Base-by-base conservation (phyloP, 2,888 invertebrate species). In the Amaurobius ferox region DNA sequence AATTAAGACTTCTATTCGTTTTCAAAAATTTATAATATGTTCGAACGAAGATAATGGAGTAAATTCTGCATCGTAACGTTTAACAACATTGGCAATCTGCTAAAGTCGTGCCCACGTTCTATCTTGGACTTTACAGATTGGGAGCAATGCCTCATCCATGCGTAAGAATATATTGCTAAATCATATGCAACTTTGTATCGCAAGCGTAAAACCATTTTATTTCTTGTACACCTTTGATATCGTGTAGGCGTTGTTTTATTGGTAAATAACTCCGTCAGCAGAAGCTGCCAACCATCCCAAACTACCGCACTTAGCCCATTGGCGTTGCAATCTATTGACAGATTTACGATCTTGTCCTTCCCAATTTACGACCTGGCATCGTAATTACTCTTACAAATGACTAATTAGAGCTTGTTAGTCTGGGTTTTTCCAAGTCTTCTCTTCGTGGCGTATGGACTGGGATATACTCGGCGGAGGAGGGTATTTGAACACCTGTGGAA, bases 251-350 rank as follows among this genome's bases (percentile, higher is more conserved):
- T 48, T 35, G 61, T 85, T 85, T 85, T 85, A 85, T 85, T 66
- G 66, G 83, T 72, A 77, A 78, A 85, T 85, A 78, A 72, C 66
- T 85, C 83, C 78, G 83, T 72, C 77, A 76, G 76, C 76, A 76
- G 66, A 66, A 19, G 30, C 64, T 26, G 30, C 66, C 13, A 55
- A 23, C 5, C 11, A 55, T 23, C 55, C 23, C 55, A 3, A 55
- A 55, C 55, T 55, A 55, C 55, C 11, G 55, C 23, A 23, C 19
- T 23, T 23, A 23, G 55, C 55, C 55, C 55, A 23, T 23, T 6
- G 23, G 19, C 55, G 23, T 6, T 23, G 23, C 11, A 1, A 3
- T 23, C 23, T 23, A 62, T 44, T 76, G 81, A 83, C 81, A 83
- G 76, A 83, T 83, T 83, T 83, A 83, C 81, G 62, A 32, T 39